phyloP scores from a whole-genome alignment of 1,140 invertebrate genomes.

The Leptinotarsa lineolata region DNA sequence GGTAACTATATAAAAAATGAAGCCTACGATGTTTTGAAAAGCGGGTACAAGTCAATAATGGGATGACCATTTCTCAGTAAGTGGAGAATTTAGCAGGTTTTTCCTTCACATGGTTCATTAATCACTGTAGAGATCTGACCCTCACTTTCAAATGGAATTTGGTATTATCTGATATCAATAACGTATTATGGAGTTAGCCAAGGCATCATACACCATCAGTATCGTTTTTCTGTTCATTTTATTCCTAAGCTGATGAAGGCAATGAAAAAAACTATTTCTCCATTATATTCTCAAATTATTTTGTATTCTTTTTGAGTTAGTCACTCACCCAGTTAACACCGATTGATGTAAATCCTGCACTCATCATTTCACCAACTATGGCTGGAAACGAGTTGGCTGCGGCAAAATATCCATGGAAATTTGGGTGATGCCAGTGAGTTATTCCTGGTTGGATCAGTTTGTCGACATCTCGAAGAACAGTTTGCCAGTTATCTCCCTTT shows the following conservation, averaged over 20 bases:
- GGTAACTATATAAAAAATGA: no score
- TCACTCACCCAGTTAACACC: slow-evolving; percentile 40
- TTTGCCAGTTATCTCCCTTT: slow-evolving; percentile 77
- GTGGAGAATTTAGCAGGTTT: no score
- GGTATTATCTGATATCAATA: no score
- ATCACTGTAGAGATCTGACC: no score
- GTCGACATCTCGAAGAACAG: slow-evolving; percentile 81
- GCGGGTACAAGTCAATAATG: no score
- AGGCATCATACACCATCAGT: no score
- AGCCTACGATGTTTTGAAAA: no score
- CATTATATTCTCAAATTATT: not conserved
- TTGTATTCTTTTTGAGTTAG: not conserved
- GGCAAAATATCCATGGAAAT: slow-evolving; percentile 94
- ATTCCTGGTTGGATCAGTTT: slow-evolving; percentile 84
- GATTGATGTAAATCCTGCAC: slow-evolving; percentile 39
- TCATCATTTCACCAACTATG: slow-evolving; percentile 86
- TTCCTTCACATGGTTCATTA: no score
- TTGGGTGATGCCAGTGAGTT: slow-evolving; percentile 93
- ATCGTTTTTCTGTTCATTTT: not conserved
- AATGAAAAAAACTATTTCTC: not conserved
- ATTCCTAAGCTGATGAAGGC: not conserved
- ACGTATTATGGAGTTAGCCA: not conserved
- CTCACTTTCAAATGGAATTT: no score
- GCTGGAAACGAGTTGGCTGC: slow-evolving; percentile 83
- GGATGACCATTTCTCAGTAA: no score